Percentiles rank a stretch among this genome's conserved stretches.
phyloP scores from a whole-genome alignment of 2,113 vertebrate genomes.

The Athene noctua region DNA sequence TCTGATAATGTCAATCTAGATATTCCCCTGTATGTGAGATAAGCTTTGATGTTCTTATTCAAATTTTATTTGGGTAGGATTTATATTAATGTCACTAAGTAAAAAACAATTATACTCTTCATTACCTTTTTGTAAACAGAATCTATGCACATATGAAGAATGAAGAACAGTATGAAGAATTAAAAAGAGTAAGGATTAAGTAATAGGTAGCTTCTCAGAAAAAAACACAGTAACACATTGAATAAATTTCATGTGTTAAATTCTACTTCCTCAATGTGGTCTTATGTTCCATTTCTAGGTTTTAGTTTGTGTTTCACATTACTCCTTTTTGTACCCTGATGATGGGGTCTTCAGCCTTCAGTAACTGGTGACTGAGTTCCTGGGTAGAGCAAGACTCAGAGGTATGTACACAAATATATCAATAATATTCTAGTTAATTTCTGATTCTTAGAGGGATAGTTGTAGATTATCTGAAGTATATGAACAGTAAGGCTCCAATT shows the following conservation, averaged over 20 bases:
- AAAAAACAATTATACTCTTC: background rate
- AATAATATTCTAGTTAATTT: background rate
- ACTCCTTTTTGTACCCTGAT: constrained; percentile 67
- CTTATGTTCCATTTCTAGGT: constrained; percentile 58
- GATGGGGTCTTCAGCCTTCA: constrained; percentile 77
- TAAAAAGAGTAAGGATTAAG: background rate
- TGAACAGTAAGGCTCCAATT: background rate
- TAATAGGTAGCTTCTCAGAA: background rate
- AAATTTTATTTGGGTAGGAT: background rate
- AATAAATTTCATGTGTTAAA: background rate
- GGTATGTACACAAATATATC: constrained; percentile 56
- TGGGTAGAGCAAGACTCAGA: constrained; percentile 77
- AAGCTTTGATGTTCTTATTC: background rate
- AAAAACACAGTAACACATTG: background rate
- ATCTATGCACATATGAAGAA: background rate
- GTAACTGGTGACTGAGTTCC: constrained; percentile 83
- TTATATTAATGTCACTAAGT: background rate
- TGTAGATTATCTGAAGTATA: background rate
- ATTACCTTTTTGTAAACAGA: background rate
- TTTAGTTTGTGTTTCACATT: constrained; percentile 62
- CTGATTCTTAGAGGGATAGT: background rate
- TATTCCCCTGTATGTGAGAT: background rate
- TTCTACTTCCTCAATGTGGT: background rate
- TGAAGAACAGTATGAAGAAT: background rate
- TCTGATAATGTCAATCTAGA: background rate